These are phyloP conservation scores for Oscheius sp. DNA, from an alignment of 2,888 invertebrate genomes.

Conservation along the genomic window DNA sequence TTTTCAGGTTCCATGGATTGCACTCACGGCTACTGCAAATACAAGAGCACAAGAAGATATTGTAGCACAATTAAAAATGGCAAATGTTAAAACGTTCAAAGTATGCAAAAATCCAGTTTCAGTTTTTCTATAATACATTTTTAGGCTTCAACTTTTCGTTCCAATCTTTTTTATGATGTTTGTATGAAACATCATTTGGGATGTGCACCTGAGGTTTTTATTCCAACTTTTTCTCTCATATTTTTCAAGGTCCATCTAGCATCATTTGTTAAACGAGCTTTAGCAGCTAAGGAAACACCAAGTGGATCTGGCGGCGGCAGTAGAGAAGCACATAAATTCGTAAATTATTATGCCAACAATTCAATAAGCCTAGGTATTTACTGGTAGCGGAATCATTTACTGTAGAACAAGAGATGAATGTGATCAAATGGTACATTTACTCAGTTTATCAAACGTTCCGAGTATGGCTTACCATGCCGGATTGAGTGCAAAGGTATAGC, in stretches of 20 bases:
- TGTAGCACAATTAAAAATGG: conserved; percentile 79
- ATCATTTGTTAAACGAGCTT: conserved; percentile 69
- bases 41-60: conserved; percentile 84
- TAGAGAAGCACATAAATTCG: conserved; percentile 29
- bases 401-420: conserved; percentile 92
- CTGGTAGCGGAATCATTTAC: conserved; percentile 81
- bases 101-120: neutral
- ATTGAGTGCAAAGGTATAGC: conserved; percentile 47
- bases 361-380: conserved; percentile 18
- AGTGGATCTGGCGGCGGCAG: conserved; percentile 5
- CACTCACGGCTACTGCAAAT: conserved; percentile 93
- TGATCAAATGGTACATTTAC: conserved; percentile 82
- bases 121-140: neutral
- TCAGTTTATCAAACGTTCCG: conserved; percentile 75
- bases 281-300: conserved; percentile 29
- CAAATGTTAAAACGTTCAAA: conserved; percentile 74
- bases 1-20: conserved; percentile 72
- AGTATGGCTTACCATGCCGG: conserved; percentile 65
- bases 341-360: neutral
- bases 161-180: conserved; percentile 93
- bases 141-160: conserved; percentile 84
- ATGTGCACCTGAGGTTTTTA: conserved; percentile 49
- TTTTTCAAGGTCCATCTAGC: conserved; percentile 74
- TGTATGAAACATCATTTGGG: conserved; percentile 83
- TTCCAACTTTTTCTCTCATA: neutral